Base-by-base conservation (phyloP, 2,888 invertebrate species). In the Drosophila gaucha region DNA sequence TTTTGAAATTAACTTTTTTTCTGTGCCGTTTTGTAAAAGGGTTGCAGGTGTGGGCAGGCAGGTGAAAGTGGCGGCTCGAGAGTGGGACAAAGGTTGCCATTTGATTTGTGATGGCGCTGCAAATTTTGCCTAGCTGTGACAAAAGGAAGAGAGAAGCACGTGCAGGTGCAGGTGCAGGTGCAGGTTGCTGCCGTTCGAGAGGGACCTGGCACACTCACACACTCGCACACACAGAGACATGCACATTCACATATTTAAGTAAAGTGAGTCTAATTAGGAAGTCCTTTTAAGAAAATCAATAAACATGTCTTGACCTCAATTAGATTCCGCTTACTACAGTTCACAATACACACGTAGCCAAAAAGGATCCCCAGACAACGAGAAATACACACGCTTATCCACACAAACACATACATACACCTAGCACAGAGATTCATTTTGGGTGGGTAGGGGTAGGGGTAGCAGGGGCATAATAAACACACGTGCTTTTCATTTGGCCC, bases 251-350 rank as follows among this genome's bases (percentile, higher is more conserved):
- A 36, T 28, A 35, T 56, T 66, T 70, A 59, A 74, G 82, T 68
- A 78, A 87, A 85, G 86, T 85, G 80, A 84, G 83, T 84, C 85
- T 85, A 85, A 85, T 85, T 85, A 86, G 88, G 85, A 88, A 80
- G 85, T 85, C 85, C 88, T 85, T 85, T 85, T 86, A 80, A 79
- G 76, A 89, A 89, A 89, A 89, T 89, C 88, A 89, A 89, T 89
- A 89, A 80, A 85, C 83, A 89, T 88, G 90, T 89, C 88, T 89
- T 89, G 88, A 89, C 88, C 88, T 89, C 88, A 89, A 89, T 89
- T 89, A 85, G 88, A 86, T 86, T 86, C 59, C 86, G 84, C 86
- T 84, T 88, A 87, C 88, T 63, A 78, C 78, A 84, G 78, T 88
- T 85, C 86, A 85, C 87, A 88, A 85, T 80, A 85, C 69, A 63